phyloP scores from a whole-genome alignment of 2,113 vertebrate genomes.

The Perccottus glenii region DNA sequence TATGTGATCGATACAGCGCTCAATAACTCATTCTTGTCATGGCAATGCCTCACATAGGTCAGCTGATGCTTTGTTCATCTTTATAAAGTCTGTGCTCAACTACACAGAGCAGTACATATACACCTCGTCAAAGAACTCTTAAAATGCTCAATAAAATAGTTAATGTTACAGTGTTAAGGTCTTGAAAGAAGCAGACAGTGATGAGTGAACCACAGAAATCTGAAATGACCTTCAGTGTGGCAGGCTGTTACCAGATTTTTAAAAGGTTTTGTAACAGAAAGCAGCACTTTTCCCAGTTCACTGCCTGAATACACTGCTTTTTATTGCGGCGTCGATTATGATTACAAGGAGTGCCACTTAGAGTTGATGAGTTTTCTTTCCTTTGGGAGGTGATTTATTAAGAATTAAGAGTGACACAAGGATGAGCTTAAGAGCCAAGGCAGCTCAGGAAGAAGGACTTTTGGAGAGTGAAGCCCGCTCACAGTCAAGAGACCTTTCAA shows the following conservation, averaged over 20 bases:
- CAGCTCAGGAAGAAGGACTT: not conserved
- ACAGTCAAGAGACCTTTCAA: constrained; percentile 15
- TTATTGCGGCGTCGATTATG: constrained; percentile 1
- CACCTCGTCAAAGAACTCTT: too few relatives aligned
- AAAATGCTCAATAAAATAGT: not conserved
- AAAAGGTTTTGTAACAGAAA: not conserved
- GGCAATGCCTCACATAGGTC: too few relatives aligned
- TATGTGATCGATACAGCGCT: too few relatives aligned
- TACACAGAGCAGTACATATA: too few relatives aligned
- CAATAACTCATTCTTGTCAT: too few relatives aligned
- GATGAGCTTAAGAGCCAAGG: not conserved
- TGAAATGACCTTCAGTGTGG: not conserved
- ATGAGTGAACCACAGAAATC: not conserved
- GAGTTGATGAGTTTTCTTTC: constrained; percentile 29
- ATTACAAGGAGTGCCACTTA: constrained; percentile 25
- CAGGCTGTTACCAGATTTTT: not conserved
- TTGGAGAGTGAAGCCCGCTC: not conserved
- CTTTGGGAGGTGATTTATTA: constrained; percentile 19
- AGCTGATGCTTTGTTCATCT: too few relatives aligned
- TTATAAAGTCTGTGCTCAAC: too few relatives aligned
- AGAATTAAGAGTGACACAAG: constrained; percentile 3
- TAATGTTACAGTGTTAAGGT: not conserved
- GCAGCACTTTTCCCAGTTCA: not conserved
- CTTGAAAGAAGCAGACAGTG: not conserved
- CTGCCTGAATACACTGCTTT: not conserved